phyloP scores from a whole-genome alignment of 2,888 invertebrate species.

The Nephrocerus scutellatus region DNA sequence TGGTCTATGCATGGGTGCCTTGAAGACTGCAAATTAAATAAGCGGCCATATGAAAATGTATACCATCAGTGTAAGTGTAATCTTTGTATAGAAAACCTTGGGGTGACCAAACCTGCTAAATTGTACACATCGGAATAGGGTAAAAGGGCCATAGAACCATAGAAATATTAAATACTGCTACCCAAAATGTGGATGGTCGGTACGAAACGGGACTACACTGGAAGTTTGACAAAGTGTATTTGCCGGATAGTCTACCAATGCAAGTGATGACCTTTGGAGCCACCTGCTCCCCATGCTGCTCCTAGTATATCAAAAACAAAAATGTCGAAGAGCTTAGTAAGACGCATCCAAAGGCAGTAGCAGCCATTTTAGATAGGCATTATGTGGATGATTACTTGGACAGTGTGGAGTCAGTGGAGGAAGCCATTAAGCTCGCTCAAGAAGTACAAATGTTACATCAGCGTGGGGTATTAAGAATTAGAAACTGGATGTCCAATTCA shows the following conservation, averaged over 20 bases:
- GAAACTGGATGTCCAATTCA: slow-evolving; percentile 10
- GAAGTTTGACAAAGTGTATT: neutral
- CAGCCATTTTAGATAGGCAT: slow-evolving; percentile 7
- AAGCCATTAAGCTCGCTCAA: slow-evolving; percentile 3
- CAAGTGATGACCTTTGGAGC: slow-evolving; percentile 15
- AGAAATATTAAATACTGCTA: too few relatives aligned
- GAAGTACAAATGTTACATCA: slow-evolving; percentile 7
- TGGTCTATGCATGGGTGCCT: too few relatives aligned
- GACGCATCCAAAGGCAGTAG: slow-evolving; percentile 6
- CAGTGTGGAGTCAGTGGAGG: slow-evolving; percentile 6
- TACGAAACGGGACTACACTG: neutral
- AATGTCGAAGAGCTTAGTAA: slow-evolving; percentile 5
- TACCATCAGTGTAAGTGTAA: too few relatives aligned
- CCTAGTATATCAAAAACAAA: slow-evolving; percentile 11
- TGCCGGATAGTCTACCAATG: slow-evolving; percentile 10
- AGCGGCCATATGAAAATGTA: too few relatives aligned
- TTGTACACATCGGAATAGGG: too few relatives aligned
- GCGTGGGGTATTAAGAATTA: slow-evolving; percentile 5
- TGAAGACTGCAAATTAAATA: too few relatives aligned
- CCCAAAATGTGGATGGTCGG: too few relatives aligned
- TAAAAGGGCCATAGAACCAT: too few relatives aligned
- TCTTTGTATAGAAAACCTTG: too few relatives aligned
- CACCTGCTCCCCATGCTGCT: slow-evolving; percentile 12
- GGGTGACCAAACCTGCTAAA: too few relatives aligned
- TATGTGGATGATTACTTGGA: slow-evolving; percentile 13